phyloP scores from a whole-genome alignment of 2,797 vertebrate genomes.

The Notolabrus celidotus region DNA sequence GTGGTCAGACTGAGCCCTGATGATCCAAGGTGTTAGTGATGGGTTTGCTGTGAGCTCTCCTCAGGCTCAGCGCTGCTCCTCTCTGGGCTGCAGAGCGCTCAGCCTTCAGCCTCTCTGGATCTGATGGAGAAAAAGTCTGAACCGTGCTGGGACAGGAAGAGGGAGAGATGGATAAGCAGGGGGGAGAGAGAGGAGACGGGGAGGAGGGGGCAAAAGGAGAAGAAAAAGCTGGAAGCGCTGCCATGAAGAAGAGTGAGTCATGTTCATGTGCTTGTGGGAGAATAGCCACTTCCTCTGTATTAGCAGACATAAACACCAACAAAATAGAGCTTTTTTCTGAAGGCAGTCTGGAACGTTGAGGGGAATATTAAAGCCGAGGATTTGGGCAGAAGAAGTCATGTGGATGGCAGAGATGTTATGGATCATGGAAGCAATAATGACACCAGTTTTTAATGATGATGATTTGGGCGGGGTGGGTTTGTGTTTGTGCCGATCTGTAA shows the following conservation, averaged over 20 bases:
- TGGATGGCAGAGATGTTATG: not conserved
- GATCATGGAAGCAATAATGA: conserved; percentile 26
- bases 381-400: not conserved
- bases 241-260: conserved; percentile 75
- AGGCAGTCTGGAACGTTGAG: not conserved
- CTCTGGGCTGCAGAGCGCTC: conserved; percentile 37
- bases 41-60: conserved; percentile 64
- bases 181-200: conserved; percentile 20
- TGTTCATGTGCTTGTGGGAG: conserved; percentile 78
- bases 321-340: conserved; percentile 34
- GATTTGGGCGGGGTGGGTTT: not conserved
- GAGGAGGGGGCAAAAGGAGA: conserved; percentile 56
- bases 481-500: conserved; percentile 22
- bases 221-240: conserved; percentile 73
- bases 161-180: conserved; percentile 3
- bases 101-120: conserved; percentile 49
- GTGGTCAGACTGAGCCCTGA: conserved; percentile 60
- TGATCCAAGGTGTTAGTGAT: conserved; percentile 69
- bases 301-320: conserved; percentile 50
- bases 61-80: conserved; percentile 41
- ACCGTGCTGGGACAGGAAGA: conserved; percentile 12
- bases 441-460: conserved; percentile 29
- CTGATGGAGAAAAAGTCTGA: conserved; percentile 41
- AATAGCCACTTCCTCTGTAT: conserved; percentile 77
- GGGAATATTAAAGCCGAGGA: conserved; percentile 1